A percentile compares a stretch with the other conserved stretches of the same genome.
phyloP scores from a whole-genome alignment of 2,888 invertebrate genomes.

The Phoenoteleia sp. region DNA sequence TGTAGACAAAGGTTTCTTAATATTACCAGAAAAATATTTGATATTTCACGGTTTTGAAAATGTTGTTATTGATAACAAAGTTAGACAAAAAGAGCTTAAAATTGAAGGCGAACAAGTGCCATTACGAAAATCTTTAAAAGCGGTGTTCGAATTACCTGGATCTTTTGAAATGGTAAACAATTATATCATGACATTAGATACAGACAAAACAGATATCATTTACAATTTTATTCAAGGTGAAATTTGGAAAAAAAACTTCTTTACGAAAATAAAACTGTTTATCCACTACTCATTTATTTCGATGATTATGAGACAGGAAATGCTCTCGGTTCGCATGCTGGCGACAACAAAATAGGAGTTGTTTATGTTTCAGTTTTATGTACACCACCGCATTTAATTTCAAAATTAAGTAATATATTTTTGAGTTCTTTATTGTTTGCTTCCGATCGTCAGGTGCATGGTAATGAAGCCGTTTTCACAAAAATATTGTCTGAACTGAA shows the following conservation, averaged over 20 bases:
- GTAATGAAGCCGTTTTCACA: neutral
- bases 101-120: constrained; percentile 5
- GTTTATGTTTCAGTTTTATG: constrained; percentile 3
- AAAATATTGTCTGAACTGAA: constrained; percentile 21
- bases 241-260: neutral
- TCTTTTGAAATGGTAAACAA: no score
- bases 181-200: no score
- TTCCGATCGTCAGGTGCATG: neutral
- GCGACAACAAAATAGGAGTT: neutral
- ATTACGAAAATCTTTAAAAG: neutral
- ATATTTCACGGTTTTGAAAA: neutral
- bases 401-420: constrained; percentile 14
- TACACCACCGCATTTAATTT: neutral
- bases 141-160: no score
- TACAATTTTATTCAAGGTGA: no score
- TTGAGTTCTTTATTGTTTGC: constrained; percentile 9
- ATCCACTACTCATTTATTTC: neutral
- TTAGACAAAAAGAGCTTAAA: neutral
- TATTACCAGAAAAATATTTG: neutral
- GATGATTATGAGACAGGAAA: neutral
- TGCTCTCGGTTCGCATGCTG: neutral
- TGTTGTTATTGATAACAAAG: neutral
- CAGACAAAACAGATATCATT: no score
- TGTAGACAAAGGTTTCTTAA: neutral
- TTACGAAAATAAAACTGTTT: neutral